Conservation (phyloP, 2,113 vertebrate species). For the Percina caprodes region DNA sequence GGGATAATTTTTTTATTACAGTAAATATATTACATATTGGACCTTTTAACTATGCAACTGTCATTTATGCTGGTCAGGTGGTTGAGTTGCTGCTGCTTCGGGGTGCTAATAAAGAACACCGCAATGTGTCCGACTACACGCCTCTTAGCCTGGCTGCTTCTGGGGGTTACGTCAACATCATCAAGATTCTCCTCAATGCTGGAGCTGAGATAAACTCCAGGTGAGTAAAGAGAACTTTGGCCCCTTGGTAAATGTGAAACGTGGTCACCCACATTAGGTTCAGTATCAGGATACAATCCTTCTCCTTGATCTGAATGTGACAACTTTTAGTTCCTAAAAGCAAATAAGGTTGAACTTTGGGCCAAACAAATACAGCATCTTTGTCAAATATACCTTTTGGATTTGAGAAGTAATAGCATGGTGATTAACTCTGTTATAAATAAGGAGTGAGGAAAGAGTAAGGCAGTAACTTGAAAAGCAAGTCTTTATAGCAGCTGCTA, state of each 20-base stretch:
- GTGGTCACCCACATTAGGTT: not conserved
- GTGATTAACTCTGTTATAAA: not conserved
- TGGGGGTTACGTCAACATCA: slow-evolving; percentile 99
- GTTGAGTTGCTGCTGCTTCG: slow-evolving; percentile 96
- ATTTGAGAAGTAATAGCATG: not conserved
- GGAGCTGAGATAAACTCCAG: slow-evolving; percentile 99
- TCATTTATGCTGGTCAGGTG: slow-evolving; percentile 84
- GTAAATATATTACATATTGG: too few relatives aligned
- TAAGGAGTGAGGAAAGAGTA: not conserved
- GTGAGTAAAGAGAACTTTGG: slow-evolving; percentile 73
- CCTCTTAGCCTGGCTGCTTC: slow-evolving; percentile 97
- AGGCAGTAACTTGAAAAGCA: not conserved
- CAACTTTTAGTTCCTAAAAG: slow-evolving; percentile 6
- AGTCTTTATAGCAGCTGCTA: not conserved
- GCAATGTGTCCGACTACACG: slow-evolving; percentile 99
- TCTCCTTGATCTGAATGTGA: not conserved
- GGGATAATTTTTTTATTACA: too few relatives aligned
- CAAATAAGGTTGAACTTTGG: not conserved
- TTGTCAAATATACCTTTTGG: not conserved
- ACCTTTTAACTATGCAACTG: slow-evolving; percentile 29
- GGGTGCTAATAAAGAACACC: slow-evolving; percentile 98
- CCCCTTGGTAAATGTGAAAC: not conserved
- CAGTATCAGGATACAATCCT: not conserved
- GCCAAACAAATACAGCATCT: not conserved
- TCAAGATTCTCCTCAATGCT: slow-evolving; percentile 98